These are phyloP conservation scores for Myotis vivesi DNA, from an alignment of 2,797 vertebrate genomes.

Conservation along the genomic window DNA sequence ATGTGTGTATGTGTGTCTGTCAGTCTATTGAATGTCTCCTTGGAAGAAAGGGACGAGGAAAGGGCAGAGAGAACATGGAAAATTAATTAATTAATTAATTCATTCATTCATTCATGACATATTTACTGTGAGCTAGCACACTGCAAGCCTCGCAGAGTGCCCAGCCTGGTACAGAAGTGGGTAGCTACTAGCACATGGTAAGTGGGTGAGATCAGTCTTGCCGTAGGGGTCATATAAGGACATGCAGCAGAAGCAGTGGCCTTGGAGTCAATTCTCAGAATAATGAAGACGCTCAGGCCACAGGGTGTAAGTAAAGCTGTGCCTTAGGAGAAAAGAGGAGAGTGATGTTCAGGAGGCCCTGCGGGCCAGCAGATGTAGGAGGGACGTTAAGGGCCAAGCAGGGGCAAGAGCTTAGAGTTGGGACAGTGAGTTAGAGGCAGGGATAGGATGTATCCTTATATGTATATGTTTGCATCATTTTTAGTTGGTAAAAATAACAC, in stretches of 20 bases:
- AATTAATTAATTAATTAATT: no score
- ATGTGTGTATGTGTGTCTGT: neutral
- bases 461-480: neutral
- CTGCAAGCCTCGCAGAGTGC: neutral
- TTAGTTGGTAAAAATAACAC: neutral
- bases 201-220: neutral
- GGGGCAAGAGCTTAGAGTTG: neutral
- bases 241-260: rapidly evolving
- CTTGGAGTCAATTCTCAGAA: neutral
- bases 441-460: neutral
- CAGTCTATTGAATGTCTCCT: neutral
- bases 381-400: neutral
- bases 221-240: neutral
- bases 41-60: neutral
- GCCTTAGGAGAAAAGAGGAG: neutral
- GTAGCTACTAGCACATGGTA: neutral
- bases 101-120: neutral
- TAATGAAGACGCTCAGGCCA: neutral
- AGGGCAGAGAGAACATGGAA: neutral
- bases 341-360: neutral
- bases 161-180: neutral
- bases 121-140: neutral
- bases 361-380: neutral
- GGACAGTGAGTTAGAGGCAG: neutral
- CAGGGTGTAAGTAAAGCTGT: neutral